A percentile compares a stretch with the other conserved stretches of the same genome.
Conservation (phyloP, 2,113 vertebrate species). For the Tautogolabrus adspersus region DNA sequence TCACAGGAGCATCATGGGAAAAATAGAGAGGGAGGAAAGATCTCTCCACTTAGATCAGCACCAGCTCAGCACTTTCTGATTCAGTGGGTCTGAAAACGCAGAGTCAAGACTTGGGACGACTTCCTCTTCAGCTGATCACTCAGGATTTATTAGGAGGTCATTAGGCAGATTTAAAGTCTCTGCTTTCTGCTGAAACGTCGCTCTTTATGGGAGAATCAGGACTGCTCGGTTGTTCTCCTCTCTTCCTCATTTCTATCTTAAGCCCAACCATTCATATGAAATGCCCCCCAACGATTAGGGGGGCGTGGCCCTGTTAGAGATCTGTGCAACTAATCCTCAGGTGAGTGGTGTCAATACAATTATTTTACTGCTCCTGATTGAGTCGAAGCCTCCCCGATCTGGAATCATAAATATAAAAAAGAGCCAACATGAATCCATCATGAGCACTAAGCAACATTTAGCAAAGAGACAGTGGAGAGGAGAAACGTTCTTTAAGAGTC, state of each 20-base stretch:
- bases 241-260: not conserved
- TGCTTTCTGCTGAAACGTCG: conserved; percentile 19
- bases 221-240: not conserved
- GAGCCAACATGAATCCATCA: conserved; percentile 18
- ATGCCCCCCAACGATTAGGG: too few relatives aligned
- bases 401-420: not conserved
- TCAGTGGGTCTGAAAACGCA: conserved; percentile 47
- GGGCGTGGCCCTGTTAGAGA: too few relatives aligned
- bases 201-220: not conserved
- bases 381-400: too few relatives aligned
- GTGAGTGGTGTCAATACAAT: too few relatives aligned
- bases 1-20: conserved; percentile 2
- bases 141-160: conserved; percentile 51
- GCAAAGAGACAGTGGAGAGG: too few relatives aligned
- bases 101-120: conserved; percentile 38
- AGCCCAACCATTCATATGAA: not conserved
- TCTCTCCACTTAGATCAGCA: conserved; percentile 62
- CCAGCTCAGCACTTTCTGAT: conserved; percentile 71
- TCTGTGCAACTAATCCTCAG: too few relatives aligned
- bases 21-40: not conserved
- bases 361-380: too few relatives aligned
- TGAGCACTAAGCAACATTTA: not conserved
- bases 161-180: conserved; percentile 30
- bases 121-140: conserved; percentile 52
- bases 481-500: too few relatives aligned